Evolutionary conservation across 2,797 vertebrate species (phyloP).

Genomic region (Myotis pilosus): DNA sequence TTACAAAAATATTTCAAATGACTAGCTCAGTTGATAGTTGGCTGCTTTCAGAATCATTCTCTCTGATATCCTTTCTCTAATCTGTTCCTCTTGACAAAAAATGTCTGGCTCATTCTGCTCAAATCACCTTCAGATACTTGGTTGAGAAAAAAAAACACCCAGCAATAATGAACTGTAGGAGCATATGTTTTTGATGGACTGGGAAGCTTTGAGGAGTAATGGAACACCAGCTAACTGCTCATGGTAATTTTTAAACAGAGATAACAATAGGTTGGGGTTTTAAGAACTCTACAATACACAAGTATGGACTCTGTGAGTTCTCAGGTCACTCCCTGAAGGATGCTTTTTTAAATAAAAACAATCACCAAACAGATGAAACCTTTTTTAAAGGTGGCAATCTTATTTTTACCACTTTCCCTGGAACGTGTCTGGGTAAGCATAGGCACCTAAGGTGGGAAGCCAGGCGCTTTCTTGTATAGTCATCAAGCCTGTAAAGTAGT

Average conservation of each 20-base stretch:
- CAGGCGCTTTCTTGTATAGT: slow-evolving; percentile 30
- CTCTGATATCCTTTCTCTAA: slow-evolving; percentile 67
- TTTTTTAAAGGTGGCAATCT: slow-evolving; percentile 49
- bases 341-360: slow-evolving; percentile 40
- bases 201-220: slow-evolving; percentile 47
- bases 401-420: not conserved
- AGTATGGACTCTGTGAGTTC: not conserved
- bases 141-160: slow-evolving; percentile 15
- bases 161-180: slow-evolving; percentile 25
- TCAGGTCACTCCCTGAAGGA: slow-evolving; percentile 3
- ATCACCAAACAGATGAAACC: not conserved
- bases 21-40: slow-evolving; percentile 28
- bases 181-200: slow-evolving; percentile 20
- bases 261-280: not conserved
- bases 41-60: slow-evolving; percentile 58
- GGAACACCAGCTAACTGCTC: slow-evolving; percentile 44
- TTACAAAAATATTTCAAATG: slow-evolving; percentile 62
- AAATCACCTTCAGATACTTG: slow-evolving; percentile 63
- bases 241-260: slow-evolving; percentile 50
- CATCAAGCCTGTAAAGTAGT: not conserved
- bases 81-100: slow-evolving; percentile 67
- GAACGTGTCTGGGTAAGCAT: not conserved
- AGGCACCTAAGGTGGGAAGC: not conserved
- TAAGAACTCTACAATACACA: slow-evolving; percentile 17
- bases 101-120: slow-evolving; percentile 69